A percentile compares a stretch with the other conserved stretches of the same genome.
phyloP scores from a whole-genome alignment of 2,113 vertebrate genomes.

The Misgurnus mizolepis region DNA sequence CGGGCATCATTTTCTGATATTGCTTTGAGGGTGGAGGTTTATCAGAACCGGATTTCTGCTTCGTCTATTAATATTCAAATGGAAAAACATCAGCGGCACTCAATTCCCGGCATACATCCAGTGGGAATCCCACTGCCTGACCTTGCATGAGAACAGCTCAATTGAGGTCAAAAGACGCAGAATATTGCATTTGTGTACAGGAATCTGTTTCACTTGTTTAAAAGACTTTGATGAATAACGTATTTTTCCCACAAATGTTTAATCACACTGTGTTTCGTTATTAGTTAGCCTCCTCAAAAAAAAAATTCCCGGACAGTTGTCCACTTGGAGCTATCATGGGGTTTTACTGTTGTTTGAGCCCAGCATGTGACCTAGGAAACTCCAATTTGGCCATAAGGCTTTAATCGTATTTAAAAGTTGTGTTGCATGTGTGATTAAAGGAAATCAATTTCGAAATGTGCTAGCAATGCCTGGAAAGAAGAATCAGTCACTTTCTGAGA shows the following conservation, averaged over 20 bases:
- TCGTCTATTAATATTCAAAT: conserved; percentile 31
- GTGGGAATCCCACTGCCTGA: background rate
- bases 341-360: background rate
- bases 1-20: background rate
- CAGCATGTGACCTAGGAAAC: background rate
- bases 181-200: background rate
- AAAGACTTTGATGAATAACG: background rate
- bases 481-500: conserved; percentile 14
- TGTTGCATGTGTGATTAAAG: background rate
- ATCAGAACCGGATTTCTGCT: conserved; percentile 14
- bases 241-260: background rate
- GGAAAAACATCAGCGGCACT: background rate
- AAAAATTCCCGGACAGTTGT: background rate
- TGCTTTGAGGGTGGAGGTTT: conserved; percentile 27
- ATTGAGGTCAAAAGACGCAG: background rate
- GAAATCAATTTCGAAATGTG: background rate
- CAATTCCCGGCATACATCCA: background rate
- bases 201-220: background rate
- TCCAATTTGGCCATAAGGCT: conserved; percentile 15
- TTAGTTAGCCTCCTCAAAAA: background rate
- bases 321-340: background rate
- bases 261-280: background rate
- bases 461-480: background rate
- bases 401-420: background rate
- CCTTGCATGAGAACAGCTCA: conserved; percentile 1